Base-by-base conservation (phyloP, 92 coral and sea anemone species). In the Epizoanthus fatuus region DNA sequence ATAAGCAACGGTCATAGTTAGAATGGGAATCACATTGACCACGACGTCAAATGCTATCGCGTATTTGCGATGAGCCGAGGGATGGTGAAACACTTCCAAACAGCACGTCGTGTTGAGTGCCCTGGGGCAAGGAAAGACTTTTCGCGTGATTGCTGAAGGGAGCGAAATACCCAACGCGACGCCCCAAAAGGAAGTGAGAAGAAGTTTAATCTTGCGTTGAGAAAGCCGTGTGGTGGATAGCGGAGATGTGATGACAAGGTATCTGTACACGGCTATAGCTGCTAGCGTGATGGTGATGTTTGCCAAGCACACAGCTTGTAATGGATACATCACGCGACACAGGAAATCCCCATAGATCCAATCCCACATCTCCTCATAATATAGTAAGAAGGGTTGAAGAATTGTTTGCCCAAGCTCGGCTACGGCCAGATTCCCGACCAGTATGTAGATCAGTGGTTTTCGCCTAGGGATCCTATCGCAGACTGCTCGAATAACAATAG, bases 311-410 rank as follows among this genome's bases (percentile, higher is more conserved):
- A 62, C 70, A 20, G 82, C 82, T 60, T 60, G 82, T 9, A 77
- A 39, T 9, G 82, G 82, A 22, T 77, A 20, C 57, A 77, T 77
- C 38, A 77, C 58, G 17, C 56, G 82, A 42, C 82, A 77, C 25
- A 77, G 56, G 15, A 77, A 77, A 38, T 77, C 82, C 16, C 82
- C 82, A 8, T 77, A 77, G 10, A 77, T 40, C 82, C 82, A 77
- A 1, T 77, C 22, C 82, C 82, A 77, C 39, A 69, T 77, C 19
- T 77, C 82, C 51, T 77, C 82, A 9, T 77, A 77, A 13, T 60
- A 59, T 35, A 77, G 7, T 17, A 77, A 58, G 17, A 77, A 60
- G 1, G 82, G 82, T 47, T 77, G 82, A 19, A 77, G 47, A 62
- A 25, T 19, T 1, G 82, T 60, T 25, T 77, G 82, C 0, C 82